Conservation (phyloP, 2,888 invertebrate species). For the Ophion obscuratus region DNA sequence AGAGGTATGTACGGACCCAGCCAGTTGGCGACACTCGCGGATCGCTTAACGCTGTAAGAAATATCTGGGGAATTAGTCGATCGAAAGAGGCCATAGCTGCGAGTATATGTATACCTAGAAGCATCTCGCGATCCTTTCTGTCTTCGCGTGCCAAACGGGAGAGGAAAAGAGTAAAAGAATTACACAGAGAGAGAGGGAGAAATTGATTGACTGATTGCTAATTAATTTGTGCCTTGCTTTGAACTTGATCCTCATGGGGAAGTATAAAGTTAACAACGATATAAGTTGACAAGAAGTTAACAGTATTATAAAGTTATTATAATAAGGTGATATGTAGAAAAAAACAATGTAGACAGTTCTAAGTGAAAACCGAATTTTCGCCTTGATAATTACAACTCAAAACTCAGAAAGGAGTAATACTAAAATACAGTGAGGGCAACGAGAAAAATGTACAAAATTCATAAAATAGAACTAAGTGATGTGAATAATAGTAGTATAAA, state of each 20-base stretch:
- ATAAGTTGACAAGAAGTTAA: not conserved
- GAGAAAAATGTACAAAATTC: too few species aligned
- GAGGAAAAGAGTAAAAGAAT: not conserved
- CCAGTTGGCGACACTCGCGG: constrained; percentile 59
- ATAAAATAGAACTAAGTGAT: too few species aligned
- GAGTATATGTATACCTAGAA: constrained; percentile 43
- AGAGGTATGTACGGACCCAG: constrained; percentile 40
- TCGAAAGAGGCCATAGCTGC: constrained; percentile 65
- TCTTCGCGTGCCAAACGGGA: constrained; percentile 47
- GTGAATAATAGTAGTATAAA: too few species aligned
- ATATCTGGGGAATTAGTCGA: constrained; percentile 72
- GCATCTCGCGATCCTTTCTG: constrained; percentile 32
- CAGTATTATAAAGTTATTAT: not conserved
- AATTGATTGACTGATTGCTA: not conserved
- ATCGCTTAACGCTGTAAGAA: constrained; percentile 62
- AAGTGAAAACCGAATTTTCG: too few species aligned
- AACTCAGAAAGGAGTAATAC: too few species aligned
- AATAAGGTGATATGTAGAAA: too few species aligned
- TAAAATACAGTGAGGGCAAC: too few species aligned
- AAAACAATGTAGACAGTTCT: too few species aligned
- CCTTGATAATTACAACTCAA: too few species aligned
- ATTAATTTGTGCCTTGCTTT: not conserved
- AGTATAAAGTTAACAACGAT: not conserved
- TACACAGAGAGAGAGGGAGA: not conserved
- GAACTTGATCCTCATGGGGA: not conserved